Evolutionary conservation across 2,797 vertebrate species (phyloP).

Genomic region (Pteropus rufus): DNA sequence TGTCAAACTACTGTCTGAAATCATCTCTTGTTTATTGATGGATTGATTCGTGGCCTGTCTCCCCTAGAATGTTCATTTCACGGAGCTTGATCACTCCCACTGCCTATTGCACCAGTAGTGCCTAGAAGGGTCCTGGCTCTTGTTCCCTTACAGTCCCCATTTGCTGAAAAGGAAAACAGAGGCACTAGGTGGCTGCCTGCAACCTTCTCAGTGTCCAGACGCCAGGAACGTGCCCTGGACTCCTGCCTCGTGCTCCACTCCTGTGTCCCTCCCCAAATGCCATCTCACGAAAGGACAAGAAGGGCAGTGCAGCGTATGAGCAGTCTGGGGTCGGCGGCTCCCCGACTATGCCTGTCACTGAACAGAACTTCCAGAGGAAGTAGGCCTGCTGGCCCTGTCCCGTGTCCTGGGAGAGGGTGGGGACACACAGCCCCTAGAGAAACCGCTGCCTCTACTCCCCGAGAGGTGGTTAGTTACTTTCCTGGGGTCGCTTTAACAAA

Average conservation of each 20-base stretch:
- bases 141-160: rapidly evolving
- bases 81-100: not conserved
- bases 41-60: not conserved
- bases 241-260: not conserved
- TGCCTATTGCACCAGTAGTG: not conserved
- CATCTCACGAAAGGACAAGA: rapidly evolving
- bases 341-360: rapidly evolving
- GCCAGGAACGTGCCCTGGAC: not conserved
- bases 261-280: not conserved
- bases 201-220: not conserved
- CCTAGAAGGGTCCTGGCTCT: not conserved
- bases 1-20: not conserved
- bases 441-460: not conserved
- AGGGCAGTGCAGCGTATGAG: not conserved
- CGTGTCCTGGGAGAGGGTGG: not conserved
- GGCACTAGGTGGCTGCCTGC: not conserved
- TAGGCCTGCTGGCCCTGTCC: not conserved
- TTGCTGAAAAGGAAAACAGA: not conserved
- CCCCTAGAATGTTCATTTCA: not conserved
- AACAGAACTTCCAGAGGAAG: not conserved
- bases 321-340: not conserved
- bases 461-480: not conserved
- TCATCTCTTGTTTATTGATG: not conserved
- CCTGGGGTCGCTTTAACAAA: no score
- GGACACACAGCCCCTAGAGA: not conserved